These are phyloP conservation scores for Todus mexicanus DNA, from an alignment of 2,797 vertebrate species.

Conservation along the genomic window DNA sequence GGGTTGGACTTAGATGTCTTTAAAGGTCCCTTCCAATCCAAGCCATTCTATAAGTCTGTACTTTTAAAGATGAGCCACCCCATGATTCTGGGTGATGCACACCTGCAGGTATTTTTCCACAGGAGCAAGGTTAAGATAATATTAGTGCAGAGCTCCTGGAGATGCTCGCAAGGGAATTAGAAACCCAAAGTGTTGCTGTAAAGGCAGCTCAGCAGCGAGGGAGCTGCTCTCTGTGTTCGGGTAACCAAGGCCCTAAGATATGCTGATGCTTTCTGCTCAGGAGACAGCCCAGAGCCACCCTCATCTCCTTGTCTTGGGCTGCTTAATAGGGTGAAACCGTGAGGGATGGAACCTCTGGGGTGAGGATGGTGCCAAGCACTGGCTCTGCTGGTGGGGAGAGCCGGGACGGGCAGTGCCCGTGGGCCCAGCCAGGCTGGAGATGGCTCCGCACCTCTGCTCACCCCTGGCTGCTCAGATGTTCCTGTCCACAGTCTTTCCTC, in stretches of 20 bases:
- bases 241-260: background rate
- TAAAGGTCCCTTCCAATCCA: background rate
- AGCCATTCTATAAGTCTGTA: background rate
- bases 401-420: background rate
- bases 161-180: background rate
- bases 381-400: background rate
- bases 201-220: background rate
- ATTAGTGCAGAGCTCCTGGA: background rate
- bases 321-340: fast-evolving
- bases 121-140: background rate
- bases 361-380: fast-evolving
- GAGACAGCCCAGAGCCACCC: background rate
- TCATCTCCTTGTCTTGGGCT: background rate
- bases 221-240: fast-evolving
- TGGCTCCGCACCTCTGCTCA: background rate
- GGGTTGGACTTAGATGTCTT: background rate
- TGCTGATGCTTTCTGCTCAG: background rate
- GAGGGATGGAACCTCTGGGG: background rate
- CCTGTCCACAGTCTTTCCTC: background rate
- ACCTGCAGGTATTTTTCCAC: background rate
- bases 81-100: background rate
- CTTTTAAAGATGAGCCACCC: background rate
- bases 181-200: fast-evolving
- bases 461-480: background rate
- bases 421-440: background rate